These are phyloP conservation scores for Xestobium rufovillosum DNA, from an alignment of 2,888 invertebrate genomes.

Conservation along the genomic window DNA sequence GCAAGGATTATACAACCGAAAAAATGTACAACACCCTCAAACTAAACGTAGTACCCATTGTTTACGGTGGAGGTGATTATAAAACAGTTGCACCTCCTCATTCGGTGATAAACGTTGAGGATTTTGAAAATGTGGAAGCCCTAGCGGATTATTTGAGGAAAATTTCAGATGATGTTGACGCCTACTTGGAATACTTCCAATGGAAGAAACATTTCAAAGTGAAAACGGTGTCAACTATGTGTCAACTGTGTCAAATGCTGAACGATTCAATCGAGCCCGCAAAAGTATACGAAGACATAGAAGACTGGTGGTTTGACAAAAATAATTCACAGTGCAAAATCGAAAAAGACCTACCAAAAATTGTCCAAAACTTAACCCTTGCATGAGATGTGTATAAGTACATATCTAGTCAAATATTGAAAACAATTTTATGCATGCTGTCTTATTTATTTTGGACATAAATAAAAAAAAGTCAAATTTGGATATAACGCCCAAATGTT, in stretches of 20 bases:
- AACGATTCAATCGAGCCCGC: constrained; percentile 8
- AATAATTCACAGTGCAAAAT: constrained; percentile 7
- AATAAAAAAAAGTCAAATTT: too few species aligned
- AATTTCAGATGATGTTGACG: not conserved
- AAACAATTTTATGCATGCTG: too few species aligned
- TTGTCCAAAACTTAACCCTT: too few species aligned
- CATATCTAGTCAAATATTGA: too few species aligned
- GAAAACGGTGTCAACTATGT: not conserved
- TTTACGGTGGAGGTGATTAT: constrained; percentile 5
- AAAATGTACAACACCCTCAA: constrained; percentile 6
- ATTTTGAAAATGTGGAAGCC: not conserved
- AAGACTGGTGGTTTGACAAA: constrained; percentile 15
- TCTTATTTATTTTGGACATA: too few species aligned
- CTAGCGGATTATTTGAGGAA: constrained; percentile 5
- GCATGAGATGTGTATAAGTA: too few species aligned
- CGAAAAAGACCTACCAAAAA: constrained; percentile 7
- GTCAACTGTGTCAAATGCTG: constrained; percentile 19
- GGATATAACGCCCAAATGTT: too few species aligned
- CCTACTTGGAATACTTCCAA: constrained; percentile 19
- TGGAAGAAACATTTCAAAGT: constrained; percentile 21
- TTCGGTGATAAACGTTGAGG: constrained; percentile 5
- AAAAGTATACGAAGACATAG: constrained; percentile 10
- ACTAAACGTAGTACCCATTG: not conserved
- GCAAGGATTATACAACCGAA: constrained; percentile 7
- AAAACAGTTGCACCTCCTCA: not conserved